A percentile compares a stretch with the other conserved stretches of the same genome.
Evolutionary conservation across 2,113 vertebrate genomes (phyloP).

Genomic region (Tragulus kanchil): DNA sequence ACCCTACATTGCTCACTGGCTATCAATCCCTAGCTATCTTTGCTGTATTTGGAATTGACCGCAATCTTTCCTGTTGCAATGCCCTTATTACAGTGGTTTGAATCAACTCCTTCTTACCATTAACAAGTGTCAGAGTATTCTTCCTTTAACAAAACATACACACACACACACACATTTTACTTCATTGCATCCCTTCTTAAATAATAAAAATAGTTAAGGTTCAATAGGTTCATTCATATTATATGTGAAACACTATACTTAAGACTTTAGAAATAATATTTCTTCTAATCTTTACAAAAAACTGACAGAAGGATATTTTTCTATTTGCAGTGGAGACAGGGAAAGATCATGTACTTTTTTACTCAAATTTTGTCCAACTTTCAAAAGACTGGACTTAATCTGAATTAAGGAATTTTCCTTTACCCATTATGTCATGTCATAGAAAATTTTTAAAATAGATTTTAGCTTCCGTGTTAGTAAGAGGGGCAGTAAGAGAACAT

Average conservation of each 20-base stretch:
- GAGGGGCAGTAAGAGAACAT: background rate
- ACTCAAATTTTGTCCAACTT: background rate
- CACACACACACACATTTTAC: background rate
- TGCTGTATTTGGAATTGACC: background rate
- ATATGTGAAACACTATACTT: background rate
- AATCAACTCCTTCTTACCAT: background rate
- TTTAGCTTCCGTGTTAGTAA: background rate
- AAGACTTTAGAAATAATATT: background rate
- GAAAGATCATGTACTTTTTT: background rate
- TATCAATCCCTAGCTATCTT: background rate
- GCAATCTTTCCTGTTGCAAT: background rate
- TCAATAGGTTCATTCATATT: background rate
- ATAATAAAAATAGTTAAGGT: background rate
- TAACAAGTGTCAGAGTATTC: background rate
- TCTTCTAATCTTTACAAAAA: slow-evolving; percentile 12
- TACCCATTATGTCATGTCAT: background rate
- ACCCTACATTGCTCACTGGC: background rate
- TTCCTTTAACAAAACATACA: background rate
- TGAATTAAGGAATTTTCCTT: background rate
- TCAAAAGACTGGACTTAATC: background rate
- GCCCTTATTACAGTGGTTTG: background rate
- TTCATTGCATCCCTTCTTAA: background rate
- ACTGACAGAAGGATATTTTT: background rate
- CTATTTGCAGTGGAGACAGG: background rate
- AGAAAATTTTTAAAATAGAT: background rate